Base-by-base conservation (phyloP, 2,797 vertebrate genomes). In the Ctenopoma kingsleyae region DNA sequence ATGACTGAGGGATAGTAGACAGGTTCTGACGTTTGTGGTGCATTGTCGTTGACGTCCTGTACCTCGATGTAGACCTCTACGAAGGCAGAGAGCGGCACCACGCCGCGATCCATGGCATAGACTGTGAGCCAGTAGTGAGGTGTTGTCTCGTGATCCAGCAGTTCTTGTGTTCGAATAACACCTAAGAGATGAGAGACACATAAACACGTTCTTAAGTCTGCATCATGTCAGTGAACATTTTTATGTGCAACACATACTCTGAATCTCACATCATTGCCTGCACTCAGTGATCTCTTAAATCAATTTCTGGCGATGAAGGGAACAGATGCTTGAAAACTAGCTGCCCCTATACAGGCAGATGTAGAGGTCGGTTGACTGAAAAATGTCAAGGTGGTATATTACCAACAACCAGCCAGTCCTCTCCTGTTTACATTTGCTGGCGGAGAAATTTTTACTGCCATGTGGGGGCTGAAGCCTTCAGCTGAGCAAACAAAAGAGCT, bases 81-180 rank as follows among this genome's bases (percentile, higher is more conserved):
- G 6, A 97, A 98, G n/a, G 97, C 94, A 0, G 97, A 98, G 1
- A 97, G 95, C 1, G 98, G 97, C 36, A 98, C 96, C 23, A 98
- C 96, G 0, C 96, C 98, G 1, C 92, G 93, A 59, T 99, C 98
- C 15, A 95, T 93, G 20, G 97, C 97, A 8, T 98, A 99, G 71
- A 99, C 95, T 0, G 97, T 99, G 10, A 99, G 93, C 98, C 98
- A 99, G 89, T 99, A 99, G 89, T 97, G 96, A 0, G 96, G 80
- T 7, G 94, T 95, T 0, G 97, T 97, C 82, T 99, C 98, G 1
- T 95, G 95, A 88, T 99, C 98, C 81, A 99, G 93, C 10, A 84
- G 87, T 50, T 98, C 97, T 59, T 95, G 93, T 0, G 97, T 99
- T 56, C 95, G 94, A 81, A 99, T 97, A 67, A 96, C 82, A 81